Evolutionary conservation across 2,888 invertebrate species (phyloP).

Genomic region (Callimorpha dominula): DNA sequence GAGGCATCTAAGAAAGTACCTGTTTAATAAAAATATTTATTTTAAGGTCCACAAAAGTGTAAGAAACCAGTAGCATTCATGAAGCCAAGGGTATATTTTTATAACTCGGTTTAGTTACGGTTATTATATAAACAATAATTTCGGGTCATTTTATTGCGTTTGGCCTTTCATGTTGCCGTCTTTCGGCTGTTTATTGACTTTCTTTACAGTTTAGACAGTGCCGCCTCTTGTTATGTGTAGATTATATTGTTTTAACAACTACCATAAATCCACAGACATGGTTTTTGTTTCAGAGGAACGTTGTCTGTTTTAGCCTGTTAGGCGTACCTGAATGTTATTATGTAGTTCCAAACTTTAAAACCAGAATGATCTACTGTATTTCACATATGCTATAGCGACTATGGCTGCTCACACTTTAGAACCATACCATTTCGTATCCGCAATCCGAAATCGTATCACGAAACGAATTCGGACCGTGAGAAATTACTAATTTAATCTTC

Average conservation of each 20-base stretch:
- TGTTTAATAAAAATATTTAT: conserved; percentile 39
- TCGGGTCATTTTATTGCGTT: conserved; percentile 72
- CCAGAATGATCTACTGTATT: neutral
- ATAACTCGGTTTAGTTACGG: conserved; percentile 57
- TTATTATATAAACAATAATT: conserved; percentile 66
- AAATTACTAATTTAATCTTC: neutral
- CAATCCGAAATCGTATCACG: neutral
- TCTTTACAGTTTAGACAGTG: conserved; percentile 60
- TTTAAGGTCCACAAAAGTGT: conserved; percentile 47
- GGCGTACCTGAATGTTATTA: neutral
- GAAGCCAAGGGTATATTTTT: conserved; percentile 62
- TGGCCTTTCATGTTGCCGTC: conserved; percentile 68
- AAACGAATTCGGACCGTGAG: neutral
- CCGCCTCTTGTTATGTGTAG: conserved; percentile 41
- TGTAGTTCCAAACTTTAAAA: neutral
- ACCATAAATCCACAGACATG: conserved; percentile 38
- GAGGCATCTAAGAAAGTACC: conserved; percentile 27
- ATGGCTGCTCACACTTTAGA: too few relatives aligned
- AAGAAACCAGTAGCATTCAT: conserved; percentile 74
- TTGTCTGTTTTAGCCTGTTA: conserved; percentile 1
- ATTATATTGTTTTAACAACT: conserved; percentile 40
- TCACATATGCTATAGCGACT: neutral
- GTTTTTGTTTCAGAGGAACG: conserved; percentile 11
- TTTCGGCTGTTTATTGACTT: conserved; percentile 69
- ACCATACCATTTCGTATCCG: neutral